Conservation (phyloP, 2,888 invertebrate species). For the Meiosimyza decipiens region DNA sequence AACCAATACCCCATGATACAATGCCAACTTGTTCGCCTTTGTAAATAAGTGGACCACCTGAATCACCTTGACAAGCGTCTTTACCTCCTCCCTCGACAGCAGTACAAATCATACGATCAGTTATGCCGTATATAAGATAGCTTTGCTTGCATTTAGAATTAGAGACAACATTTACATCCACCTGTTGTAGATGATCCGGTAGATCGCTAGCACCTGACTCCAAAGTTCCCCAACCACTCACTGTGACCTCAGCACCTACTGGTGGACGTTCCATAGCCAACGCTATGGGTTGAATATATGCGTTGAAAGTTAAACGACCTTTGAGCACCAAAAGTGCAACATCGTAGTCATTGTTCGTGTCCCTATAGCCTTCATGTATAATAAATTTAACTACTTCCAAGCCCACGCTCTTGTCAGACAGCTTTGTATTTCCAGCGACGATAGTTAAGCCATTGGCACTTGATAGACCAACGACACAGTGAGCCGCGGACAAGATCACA, state of each 20-base stretch:
- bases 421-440: slow-evolving; percentile 51
- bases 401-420: slow-evolving; percentile 44
- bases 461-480: slow-evolving; percentile 49
- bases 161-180: slow-evolving; percentile 52
- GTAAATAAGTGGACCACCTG: slow-evolving; percentile 58
- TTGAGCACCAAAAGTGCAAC: slow-evolving; percentile 71
- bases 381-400: slow-evolving; percentile 69
- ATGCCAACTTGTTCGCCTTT: slow-evolving; percentile 54
- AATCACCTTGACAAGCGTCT: slow-evolving; percentile 63
- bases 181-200: slow-evolving; percentile 51
- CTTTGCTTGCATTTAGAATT: slow-evolving; percentile 48
- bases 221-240: slow-evolving; percentile 59
- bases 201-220: slow-evolving; percentile 38
- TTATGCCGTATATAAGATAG: slow-evolving; percentile 49
- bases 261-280: slow-evolving; percentile 67
- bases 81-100: slow-evolving; percentile 52
- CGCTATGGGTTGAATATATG: slow-evolving; percentile 71
- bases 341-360: slow-evolving; percentile 70
- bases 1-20: slow-evolving; percentile 61
- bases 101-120: slow-evolving; percentile 58
- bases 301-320: slow-evolving; percentile 68
- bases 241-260: slow-evolving; percentile 45
- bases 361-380: slow-evolving; percentile 70
- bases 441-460: slow-evolving; percentile 47
- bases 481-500: slow-evolving; percentile 54